phyloP scores from a whole-genome alignment of 2,797 vertebrate species.

The Fringilla coelebs region DNA sequence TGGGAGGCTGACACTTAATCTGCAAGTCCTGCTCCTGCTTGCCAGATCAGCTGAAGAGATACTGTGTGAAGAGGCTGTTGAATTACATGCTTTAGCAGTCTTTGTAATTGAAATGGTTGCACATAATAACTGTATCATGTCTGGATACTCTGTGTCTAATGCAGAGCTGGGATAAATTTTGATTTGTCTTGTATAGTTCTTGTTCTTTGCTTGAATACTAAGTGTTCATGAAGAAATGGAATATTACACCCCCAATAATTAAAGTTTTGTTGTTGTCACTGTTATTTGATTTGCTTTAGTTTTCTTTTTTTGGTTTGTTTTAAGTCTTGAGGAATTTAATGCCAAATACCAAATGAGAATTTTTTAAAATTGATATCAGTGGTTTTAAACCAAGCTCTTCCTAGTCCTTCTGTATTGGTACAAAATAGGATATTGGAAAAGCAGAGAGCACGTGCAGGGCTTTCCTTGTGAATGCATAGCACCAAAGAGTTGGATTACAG shows the following conservation, averaged over 20 bases:
- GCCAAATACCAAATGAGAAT: neutral
- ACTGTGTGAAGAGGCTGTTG: conserved; percentile 1
- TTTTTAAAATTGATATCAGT: neutral
- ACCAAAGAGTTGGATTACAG: neutral
- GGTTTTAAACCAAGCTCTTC: neutral
- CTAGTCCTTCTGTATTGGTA: neutral
- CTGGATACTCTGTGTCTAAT: conserved; percentile 27
- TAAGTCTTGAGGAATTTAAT: neutral
- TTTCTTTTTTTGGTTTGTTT: neutral
- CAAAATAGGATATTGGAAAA: neutral
- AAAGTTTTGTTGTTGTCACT: neutral
- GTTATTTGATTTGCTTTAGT: neutral
- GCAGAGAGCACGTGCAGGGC: neutral
- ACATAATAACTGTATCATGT: conserved; percentile 33
- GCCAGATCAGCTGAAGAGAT: conserved; percentile 12
- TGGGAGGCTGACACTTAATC: neutral
- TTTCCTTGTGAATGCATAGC: neutral
- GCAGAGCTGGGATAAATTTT: neutral
- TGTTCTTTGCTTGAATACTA: neutral
- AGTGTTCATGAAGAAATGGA: neutral
- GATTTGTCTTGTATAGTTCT: neutral
- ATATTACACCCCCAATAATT: neutral
- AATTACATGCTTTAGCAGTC: conserved; percentile 45
- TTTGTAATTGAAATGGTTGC: conserved; percentile 54
- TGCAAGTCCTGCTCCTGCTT: neutral